Evolutionary conservation across 2,888 invertebrate species (phyloP).

Genomic region (Ectemnius cavifrons): DNA sequence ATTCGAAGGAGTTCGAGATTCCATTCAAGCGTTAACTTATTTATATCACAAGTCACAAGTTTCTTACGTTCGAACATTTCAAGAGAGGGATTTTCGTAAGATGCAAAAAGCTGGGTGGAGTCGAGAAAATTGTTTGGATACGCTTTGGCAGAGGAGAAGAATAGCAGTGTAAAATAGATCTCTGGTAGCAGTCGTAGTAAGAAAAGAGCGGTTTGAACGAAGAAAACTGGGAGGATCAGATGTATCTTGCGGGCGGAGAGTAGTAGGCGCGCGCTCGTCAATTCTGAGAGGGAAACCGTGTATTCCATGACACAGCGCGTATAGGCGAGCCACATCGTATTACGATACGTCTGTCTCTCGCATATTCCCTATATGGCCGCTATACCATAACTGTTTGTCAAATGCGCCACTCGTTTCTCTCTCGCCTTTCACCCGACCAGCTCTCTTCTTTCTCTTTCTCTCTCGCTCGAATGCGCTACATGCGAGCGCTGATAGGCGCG

Average conservation of each 20-base stretch:
- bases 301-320: constrained; percentile 61
- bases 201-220: too few species aligned
- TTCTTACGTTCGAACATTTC: too few species aligned
- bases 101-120: too few species aligned
- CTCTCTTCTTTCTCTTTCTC: constrained; percentile 44
- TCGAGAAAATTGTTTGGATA: too few species aligned
- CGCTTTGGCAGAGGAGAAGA: too few species aligned
- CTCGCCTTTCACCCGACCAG: too few species aligned
- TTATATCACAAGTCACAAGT: too few species aligned
- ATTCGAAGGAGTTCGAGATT: too few species aligned
- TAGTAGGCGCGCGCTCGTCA: constrained; percentile 47
- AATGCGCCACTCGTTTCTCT: constrained; percentile 33
- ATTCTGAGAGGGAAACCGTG: constrained; percentile 76
- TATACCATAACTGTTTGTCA: constrained; percentile 66
- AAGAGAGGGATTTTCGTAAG: too few species aligned
- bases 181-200: too few species aligned
- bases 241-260: neutral
- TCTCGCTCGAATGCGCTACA: constrained; percentile 26
- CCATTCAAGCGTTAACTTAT: too few species aligned
- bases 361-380: constrained; percentile 59
- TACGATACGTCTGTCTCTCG: constrained; percentile 60
- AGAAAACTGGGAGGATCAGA: constrained; percentile 1
- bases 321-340: constrained; percentile 54
- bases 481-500: constrained; percentile 45
- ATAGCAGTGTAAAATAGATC: too few species aligned